Conservation (phyloP, 2,888 invertebrate species). For the Ptychoptera contaminata region DNA sequence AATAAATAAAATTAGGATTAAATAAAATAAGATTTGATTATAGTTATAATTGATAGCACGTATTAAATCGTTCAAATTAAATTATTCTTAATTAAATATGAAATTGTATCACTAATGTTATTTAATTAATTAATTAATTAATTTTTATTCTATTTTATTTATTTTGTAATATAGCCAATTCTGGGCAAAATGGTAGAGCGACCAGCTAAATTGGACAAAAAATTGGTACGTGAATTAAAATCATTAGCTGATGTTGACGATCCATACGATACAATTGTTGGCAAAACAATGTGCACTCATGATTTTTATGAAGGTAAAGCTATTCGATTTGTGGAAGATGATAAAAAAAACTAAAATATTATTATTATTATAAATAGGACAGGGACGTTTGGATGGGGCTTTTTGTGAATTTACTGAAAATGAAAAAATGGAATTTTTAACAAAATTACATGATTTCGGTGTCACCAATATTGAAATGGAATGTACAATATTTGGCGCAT, state of each 20-base stretch:
- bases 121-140: too few relatives aligned
- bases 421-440: conserved; percentile 83
- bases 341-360: neutral
- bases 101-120: too few relatives aligned
- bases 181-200: conserved; percentile 68
- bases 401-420: conserved; percentile 84
- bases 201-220: conserved; percentile 69
- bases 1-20: too few relatives aligned
- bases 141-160: neutral
- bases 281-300: conserved; percentile 91
- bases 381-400: conserved; percentile 89
- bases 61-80: too few relatives aligned
- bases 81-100: too few relatives aligned
- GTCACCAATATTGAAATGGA: conserved; percentile 98
- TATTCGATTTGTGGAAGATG: too few relatives aligned
- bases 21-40: too few relatives aligned
- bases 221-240: conserved; percentile 64
- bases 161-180: conserved; percentile 45
- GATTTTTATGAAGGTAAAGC: conserved; percentile 89
- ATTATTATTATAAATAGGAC: conserved; percentile 41
- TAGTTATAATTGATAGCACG: too few relatives aligned
- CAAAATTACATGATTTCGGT: conserved; percentile 54
- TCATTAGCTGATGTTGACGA: conserved; percentile 56
- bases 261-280: conserved; percentile 73
- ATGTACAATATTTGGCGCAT: conserved; percentile 79